These are phyloP conservation scores for Agapostemon virescens DNA, from an alignment of 2,888 invertebrate species.

Conservation along the genomic window DNA sequence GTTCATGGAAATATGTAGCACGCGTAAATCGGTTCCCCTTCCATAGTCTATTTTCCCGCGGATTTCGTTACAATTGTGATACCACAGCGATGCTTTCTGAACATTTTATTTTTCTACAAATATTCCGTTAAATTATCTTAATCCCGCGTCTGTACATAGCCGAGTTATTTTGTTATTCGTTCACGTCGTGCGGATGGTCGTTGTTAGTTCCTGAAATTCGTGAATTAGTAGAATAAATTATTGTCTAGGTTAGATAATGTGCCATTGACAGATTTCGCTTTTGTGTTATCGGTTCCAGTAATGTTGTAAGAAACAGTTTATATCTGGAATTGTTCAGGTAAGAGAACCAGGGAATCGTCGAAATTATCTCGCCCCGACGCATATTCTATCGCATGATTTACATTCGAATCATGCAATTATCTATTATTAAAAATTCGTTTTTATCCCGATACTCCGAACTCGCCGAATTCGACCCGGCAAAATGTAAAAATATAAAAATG, in stretches of 20 bases:
- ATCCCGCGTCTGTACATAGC: not conserved
- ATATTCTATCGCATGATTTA: too few relatives aligned
- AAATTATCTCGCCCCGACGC: too few relatives aligned
- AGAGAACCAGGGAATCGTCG: not conserved
- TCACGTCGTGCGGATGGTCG: not conserved
- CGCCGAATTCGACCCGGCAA: not conserved
- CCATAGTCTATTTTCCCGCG: slow-evolving; percentile 67
- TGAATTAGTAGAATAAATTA: slow-evolving; percentile 7
- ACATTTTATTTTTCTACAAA: slow-evolving; percentile 23
- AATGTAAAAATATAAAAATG: not conserved
- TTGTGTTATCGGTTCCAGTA: slow-evolving; percentile 20
- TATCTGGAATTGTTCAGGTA: slow-evolving; percentile 20
- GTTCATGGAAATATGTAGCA: slow-evolving; percentile 17
- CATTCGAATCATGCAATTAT: not conserved
- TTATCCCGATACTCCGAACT: not conserved
- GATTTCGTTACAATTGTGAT: slow-evolving; percentile 62
- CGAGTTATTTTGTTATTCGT: not conserved
- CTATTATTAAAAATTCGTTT: not conserved
- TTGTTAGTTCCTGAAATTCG: not conserved
- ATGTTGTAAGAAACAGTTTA: slow-evolving; percentile 26
- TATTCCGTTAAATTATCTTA: slow-evolving; percentile 13
- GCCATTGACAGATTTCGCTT: slow-evolving; percentile 58
- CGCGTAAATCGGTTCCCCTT: slow-evolving; percentile 24
- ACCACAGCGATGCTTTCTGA: slow-evolving; percentile 33
- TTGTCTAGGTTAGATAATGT: slow-evolving; percentile 58